phyloP scores from a whole-genome alignment of 2,113 vertebrate genomes.

The Pontoporia blainvillei region DNA sequence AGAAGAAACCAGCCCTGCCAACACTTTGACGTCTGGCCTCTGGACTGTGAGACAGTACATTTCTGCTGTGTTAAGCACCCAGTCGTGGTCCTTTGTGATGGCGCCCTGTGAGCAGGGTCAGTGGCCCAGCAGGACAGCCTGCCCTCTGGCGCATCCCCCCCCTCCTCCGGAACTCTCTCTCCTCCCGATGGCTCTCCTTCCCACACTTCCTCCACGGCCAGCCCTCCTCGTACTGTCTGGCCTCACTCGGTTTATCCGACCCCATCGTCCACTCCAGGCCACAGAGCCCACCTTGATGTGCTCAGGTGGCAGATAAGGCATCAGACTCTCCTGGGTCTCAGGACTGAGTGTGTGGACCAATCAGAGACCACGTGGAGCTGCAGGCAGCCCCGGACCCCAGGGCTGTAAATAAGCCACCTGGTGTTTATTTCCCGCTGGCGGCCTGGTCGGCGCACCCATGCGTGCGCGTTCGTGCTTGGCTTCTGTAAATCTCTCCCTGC shows the following conservation, averaged over 20 bases:
- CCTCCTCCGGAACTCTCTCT: rapidly evolving
- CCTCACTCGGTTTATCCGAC: background rate
- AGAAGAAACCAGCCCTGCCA: background rate
- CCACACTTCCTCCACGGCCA: background rate
- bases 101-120: background rate
- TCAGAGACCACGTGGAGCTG: background rate
- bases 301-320: background rate
- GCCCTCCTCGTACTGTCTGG: background rate
- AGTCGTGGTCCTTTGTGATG: background rate
- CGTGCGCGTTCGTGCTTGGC: rapidly evolving
- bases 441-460: rapidly evolving
- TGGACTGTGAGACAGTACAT: background rate
- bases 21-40: background rate
- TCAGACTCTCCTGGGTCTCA: background rate
- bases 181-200: background rate
- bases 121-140: background rate
- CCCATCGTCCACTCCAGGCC: background rate
- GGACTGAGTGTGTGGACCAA: background rate
- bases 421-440: rapidly evolving
- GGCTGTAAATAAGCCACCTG: rapidly evolving
- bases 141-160: rapidly evolving
- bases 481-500: background rate
- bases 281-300: background rate
- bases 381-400: background rate
- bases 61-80: background rate